phyloP scores from a whole-genome alignment of 2,888 invertebrate genomes.

The Pammene fasciana region DNA sequence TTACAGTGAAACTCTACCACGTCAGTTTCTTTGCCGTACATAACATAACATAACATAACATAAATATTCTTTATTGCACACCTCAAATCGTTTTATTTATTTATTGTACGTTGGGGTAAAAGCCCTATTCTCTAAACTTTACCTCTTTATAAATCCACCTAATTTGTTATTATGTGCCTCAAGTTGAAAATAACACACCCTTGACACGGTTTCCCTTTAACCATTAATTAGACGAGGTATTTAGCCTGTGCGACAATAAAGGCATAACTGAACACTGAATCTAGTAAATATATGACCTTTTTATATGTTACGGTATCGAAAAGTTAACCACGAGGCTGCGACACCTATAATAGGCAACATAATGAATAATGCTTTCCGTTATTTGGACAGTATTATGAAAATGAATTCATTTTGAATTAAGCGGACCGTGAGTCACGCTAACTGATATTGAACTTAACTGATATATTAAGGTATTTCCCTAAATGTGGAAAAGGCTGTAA shows the following conservation, averaged over 20 bases:
- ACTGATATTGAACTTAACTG: constrained; percentile 2
- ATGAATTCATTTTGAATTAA: constrained; percentile 41
- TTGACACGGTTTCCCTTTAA: constrained; percentile 40
- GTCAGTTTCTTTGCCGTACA: neutral
- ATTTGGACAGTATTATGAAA: constrained; percentile 40
- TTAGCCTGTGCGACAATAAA: neutral
- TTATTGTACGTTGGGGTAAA: too few species aligned
- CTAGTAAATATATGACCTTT: neutral
- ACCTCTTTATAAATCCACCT: constrained; percentile 12
- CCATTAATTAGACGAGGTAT: constrained; percentile 24
- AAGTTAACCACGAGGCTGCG: constrained; percentile 3
- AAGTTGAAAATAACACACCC: constrained; percentile 29
- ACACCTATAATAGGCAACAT: constrained; percentile 16
- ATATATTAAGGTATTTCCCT: constrained; percentile 3
- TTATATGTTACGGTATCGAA: neutral
- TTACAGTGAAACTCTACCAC: neutral
- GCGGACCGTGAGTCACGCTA: constrained; percentile 42
- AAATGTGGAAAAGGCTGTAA: neutral
- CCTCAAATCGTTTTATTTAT: too few species aligned
- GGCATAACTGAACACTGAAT: neutral
- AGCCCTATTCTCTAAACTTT: neutral
- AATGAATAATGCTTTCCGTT: constrained; percentile 36
- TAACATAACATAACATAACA: too few species aligned
- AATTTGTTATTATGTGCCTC: constrained; percentile 17
- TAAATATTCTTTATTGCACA: too few species aligned